Evolutionary conservation across 1,140 invertebrate species (phyloP).

Genomic region (Protaetia brevitarsis): DNA sequence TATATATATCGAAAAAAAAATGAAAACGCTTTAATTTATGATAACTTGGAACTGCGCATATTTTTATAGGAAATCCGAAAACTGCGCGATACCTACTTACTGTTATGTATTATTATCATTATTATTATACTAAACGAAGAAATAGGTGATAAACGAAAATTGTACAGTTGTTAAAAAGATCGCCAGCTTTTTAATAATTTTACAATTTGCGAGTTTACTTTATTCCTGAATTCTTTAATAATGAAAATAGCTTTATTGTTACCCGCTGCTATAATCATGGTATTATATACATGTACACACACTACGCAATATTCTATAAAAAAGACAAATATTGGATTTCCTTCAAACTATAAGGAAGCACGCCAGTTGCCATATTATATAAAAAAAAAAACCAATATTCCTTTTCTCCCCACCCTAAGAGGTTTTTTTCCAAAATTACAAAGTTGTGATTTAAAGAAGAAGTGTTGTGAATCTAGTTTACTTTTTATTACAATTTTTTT

Average conservation of each 20-base stretch:
- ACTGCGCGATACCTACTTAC: background rate
- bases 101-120: background rate
- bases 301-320: background rate
- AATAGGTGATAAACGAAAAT: background rate
- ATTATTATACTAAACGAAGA: background rate
- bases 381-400: too few species aligned
- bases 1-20: background rate
- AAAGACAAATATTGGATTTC: slow-evolving; percentile 9
- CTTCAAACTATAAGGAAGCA: slow-evolving; percentile 2
- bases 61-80: slow-evolving; percentile 39
- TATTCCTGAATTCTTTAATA: background rate
- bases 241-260: slow-evolving; percentile 2
- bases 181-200: slow-evolving; percentile 4
- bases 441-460: slow-evolving; percentile 17
- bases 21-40: slow-evolving; percentile 36
- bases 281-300: background rate
- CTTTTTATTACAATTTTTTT: slow-evolving; percentile 8
- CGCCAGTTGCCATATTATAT: slow-evolving; percentile 8
- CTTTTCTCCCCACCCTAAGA: too few species aligned
- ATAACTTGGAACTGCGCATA: slow-evolving; percentile 44
- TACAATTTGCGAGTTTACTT: slow-evolving; percentile 13
- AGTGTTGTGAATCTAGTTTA: slow-evolving; percentile 15
- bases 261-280: background rate
- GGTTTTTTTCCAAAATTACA: background rate
- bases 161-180: slow-evolving; percentile 6